Percentiles rank a stretch among this genome's conserved stretches.
Evolutionary conservation across 2,113 vertebrate genomes (phyloP).

Genomic region (Rhombomys opimus): DNA sequence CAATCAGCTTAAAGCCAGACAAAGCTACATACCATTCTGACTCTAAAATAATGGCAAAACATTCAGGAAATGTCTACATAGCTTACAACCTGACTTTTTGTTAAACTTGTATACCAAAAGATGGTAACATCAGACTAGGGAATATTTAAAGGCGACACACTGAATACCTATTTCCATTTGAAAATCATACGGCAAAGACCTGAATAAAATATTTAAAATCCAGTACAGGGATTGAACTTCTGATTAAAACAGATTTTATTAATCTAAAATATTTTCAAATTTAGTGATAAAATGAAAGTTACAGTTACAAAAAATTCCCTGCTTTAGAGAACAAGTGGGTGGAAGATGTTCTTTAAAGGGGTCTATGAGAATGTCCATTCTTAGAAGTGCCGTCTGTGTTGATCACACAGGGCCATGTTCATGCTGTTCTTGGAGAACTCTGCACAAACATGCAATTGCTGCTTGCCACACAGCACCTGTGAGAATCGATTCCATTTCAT

Average conservation of each 20-base stretch:
- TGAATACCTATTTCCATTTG: too few relatives aligned
- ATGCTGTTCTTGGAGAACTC: background rate
- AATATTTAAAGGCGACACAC: too few relatives aligned
- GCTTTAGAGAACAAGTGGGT: background rate
- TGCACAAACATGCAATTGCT: slow-evolving; percentile 4
- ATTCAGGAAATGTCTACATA: background rate
- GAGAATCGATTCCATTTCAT: background rate
- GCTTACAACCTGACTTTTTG: background rate
- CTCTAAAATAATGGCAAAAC: background rate
- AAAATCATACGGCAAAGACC: background rate
- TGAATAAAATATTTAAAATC: background rate
- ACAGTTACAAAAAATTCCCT: background rate
- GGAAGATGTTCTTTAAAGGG: background rate
- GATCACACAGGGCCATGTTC: background rate
- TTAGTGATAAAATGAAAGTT: background rate
- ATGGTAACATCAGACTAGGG: too few relatives aligned
- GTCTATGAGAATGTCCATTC: background rate
- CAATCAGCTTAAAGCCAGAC: background rate
- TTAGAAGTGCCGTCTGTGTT: background rate
- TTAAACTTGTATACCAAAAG: too few relatives aligned
- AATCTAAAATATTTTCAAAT: background rate
- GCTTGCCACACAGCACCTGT: background rate
- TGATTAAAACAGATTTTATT: background rate
- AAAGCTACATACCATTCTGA: too few relatives aligned
- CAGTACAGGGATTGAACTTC: background rate